These are phyloP conservation scores for Kryphioiulus occultus DNA, from an alignment of 2,888 invertebrate genomes.

Conservation along the genomic window DNA sequence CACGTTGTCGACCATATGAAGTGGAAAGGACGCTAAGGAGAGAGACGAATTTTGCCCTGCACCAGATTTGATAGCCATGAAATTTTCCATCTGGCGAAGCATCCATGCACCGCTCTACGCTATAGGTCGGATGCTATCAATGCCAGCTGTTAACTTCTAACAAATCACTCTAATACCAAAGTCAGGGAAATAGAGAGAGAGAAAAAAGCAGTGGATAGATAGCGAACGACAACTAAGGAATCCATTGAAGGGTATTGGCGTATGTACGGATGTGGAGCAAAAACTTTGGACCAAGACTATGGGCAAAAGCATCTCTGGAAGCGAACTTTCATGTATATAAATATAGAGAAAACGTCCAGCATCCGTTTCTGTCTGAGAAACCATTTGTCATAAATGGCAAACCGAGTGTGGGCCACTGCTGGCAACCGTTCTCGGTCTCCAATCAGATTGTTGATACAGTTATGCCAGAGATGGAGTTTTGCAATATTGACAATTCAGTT, in stretches of 20 bases:
- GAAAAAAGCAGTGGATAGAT: slow-evolving; percentile 33
- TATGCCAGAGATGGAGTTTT: slow-evolving; percentile 21
- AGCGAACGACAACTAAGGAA: slow-evolving; percentile 36
- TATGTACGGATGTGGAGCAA: neutral
- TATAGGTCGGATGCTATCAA: slow-evolving; percentile 44
- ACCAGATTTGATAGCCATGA: slow-evolving; percentile 48
- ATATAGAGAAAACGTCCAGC: slow-evolving; percentile 12
- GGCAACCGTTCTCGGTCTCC: neutral
- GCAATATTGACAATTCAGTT: slow-evolving; percentile 30
- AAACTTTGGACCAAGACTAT: slow-evolving; percentile 27
- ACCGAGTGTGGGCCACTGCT: neutral
- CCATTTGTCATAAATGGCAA: slow-evolving; percentile 39
- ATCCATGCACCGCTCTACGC: slow-evolving; percentile 13
- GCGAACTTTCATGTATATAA: slow-evolving; percentile 10
- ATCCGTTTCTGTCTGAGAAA: slow-evolving; percentile 35
- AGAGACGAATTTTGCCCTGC: slow-evolving; percentile 37
- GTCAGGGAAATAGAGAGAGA: slow-evolving; percentile 44
- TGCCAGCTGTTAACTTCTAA: slow-evolving; percentile 49
- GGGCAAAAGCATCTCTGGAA: slow-evolving; percentile 9
- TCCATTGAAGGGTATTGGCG: neutral
- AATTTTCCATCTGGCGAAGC: slow-evolving; percentile 49
- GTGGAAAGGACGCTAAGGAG: slow-evolving; percentile 47
- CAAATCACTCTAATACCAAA: slow-evolving; percentile 48
- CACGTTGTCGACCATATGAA: slow-evolving; percentile 42
- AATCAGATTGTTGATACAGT: slow-evolving; percentile 35